These are phyloP conservation scores for Chymomyza costata DNA, from an alignment of 1,140 invertebrate genomes.

Conservation along the genomic window DNA sequence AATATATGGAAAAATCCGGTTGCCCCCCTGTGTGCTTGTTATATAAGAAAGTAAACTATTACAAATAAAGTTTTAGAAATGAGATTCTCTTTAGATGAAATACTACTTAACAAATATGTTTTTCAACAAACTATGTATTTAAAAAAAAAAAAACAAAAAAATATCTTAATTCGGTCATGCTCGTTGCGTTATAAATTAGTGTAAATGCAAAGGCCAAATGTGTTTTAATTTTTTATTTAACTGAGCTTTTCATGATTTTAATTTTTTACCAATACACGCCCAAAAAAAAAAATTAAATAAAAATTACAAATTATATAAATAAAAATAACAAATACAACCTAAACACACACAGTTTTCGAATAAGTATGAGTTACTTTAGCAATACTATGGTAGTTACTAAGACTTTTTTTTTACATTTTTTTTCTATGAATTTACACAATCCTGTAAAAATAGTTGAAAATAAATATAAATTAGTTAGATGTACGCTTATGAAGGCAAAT, in stretches of 20 bases:
- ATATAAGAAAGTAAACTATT: constrained; percentile 49
- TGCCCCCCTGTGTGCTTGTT: constrained; percentile 62
- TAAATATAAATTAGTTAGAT: constrained; percentile 66
- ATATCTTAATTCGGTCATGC: not conserved
- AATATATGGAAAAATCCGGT: constrained; percentile 43
- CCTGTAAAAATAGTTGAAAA: constrained; percentile 69
- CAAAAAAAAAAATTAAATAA: not conserved
- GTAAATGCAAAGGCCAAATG: not conserved
- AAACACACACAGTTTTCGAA: constrained; percentile 26
- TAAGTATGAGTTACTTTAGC: constrained; percentile 54
- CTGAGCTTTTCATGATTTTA: constrained; percentile 16
- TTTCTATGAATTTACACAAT: constrained; percentile 58
- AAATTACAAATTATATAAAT: not conserved
- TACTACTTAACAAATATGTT: constrained; percentile 3
- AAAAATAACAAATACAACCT: constrained; percentile 1
- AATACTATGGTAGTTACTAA: constrained; percentile 55
- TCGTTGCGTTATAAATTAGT: too few relatives aligned
- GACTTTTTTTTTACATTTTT: constrained; percentile 50
- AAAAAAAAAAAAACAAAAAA: not conserved
- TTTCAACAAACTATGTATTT: constrained; percentile 1
- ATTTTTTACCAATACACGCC: constrained; percentile 8
- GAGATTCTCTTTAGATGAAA: constrained; percentile 33
- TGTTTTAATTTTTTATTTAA: constrained; percentile 3
- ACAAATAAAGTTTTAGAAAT: constrained; percentile 63
- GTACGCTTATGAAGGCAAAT: constrained; percentile 61